phyloP scores from a whole-genome alignment of 2,113 vertebrate species.

The Phalacrocorax aristotelis region DNA sequence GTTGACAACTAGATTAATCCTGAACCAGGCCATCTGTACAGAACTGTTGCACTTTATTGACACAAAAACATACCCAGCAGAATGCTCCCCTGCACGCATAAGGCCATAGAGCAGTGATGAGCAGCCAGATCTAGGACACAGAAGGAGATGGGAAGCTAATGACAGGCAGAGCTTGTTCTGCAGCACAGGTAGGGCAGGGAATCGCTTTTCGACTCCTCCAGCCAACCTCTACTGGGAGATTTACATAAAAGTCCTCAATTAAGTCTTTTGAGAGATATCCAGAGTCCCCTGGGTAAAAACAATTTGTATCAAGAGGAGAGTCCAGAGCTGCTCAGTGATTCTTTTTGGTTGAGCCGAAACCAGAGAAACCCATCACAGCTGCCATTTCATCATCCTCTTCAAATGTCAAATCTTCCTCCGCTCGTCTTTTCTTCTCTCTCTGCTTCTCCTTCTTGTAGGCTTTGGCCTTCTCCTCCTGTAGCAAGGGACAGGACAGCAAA shows the following conservation, averaged over 20 bases:
- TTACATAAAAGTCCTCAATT: slow-evolving; percentile 44
- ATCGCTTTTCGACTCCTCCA: slow-evolving; percentile 26
- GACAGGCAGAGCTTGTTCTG: slow-evolving; percentile 34
- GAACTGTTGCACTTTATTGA: slow-evolving; percentile 62
- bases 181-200: slow-evolving; percentile 39
- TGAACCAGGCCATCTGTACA: slow-evolving; percentile 42
- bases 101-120: slow-evolving; percentile 46
- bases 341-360: slow-evolving; percentile 95
- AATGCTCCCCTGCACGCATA: slow-evolving; percentile 42
- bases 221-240: slow-evolving; percentile 38
- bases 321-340: slow-evolving; percentile 81
- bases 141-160: slow-evolving; percentile 42
- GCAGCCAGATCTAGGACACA: slow-evolving; percentile 25
- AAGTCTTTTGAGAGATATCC: slow-evolving; percentile 55
- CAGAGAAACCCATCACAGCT: slow-evolving; percentile 98
- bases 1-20: not conserved
- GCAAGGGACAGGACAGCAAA: not conserved
- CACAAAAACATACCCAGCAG: slow-evolving; percentile 57
- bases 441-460: slow-evolving; percentile 98
- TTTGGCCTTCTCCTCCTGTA: slow-evolving; percentile 96
- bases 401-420: slow-evolving; percentile 90
- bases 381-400: slow-evolving; percentile 98
- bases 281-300: slow-evolving; percentile 64
- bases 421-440: slow-evolving; percentile 92
- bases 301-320: slow-evolving; percentile 32